Evolutionary conservation across 1,140 invertebrate species (phyloP).

Genomic region (Hylaeus volcanicus): DNA sequence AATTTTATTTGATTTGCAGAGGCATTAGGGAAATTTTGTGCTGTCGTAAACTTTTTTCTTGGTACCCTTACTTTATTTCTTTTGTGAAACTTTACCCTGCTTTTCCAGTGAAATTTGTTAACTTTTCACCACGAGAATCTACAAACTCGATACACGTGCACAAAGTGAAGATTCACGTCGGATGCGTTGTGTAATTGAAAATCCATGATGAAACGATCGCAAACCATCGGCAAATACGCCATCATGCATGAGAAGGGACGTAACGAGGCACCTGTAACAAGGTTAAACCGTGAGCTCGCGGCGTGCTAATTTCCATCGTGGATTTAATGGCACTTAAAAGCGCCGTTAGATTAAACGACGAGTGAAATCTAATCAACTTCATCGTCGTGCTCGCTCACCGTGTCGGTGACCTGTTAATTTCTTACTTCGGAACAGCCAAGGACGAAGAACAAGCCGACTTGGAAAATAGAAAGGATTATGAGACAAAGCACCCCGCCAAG

Average conservation of each 20-base stretch:
- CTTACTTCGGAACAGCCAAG: not conserved
- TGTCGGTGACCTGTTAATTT: not conserved
- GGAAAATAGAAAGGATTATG: conserved; percentile 6
- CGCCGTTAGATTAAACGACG: conserved; percentile 39
- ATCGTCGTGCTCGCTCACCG: conserved; percentile 6
- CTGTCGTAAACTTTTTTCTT: no score
- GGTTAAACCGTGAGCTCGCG: conserved; percentile 36
- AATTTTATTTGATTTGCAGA: not conserved
- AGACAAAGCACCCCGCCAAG: not conserved
- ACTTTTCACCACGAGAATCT: no score
- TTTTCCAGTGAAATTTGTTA: not conserved
- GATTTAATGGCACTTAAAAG: conserved; percentile 48
- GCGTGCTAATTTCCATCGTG: conserved; percentile 46
- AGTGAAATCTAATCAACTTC: conserved; percentile 47
- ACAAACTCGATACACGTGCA: not conserved
- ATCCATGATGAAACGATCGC: conserved; percentile 6
- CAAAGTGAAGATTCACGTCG: not conserved
- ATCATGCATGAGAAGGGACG: conserved; percentile 13
- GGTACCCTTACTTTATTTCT: no score
- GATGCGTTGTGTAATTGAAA: not conserved
- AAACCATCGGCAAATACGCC: conserved; percentile 28
- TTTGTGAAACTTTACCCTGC: no score
- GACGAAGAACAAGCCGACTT: not conserved
- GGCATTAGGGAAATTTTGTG: no score
- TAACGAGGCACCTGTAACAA: conserved; percentile 46